Conservation (phyloP, 2,888 invertebrate species). For the Pyrocoelia pectoralis region DNA sequence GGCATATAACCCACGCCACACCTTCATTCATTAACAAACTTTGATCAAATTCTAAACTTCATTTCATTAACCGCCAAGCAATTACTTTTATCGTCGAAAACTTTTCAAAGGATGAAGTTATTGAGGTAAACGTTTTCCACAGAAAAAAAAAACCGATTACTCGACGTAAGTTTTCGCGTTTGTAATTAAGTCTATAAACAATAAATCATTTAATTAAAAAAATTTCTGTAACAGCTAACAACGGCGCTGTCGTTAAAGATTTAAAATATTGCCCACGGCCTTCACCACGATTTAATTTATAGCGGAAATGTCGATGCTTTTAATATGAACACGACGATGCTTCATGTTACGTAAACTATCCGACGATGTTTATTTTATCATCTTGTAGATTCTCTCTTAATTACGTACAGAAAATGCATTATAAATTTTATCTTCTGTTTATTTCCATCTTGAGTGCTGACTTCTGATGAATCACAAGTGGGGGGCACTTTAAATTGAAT, state of each 20-base stretch:
- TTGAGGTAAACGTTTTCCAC: not conserved
- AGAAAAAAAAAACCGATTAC: not conserved
- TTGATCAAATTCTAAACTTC: conserved; percentile 31
- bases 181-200: conserved; percentile 2
- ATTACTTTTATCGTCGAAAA: conserved; percentile 34
- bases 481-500: not conserved
- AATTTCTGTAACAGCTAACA: not conserved
- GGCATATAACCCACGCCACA: conserved; percentile 4
- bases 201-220: conserved; percentile 9
- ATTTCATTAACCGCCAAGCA: conserved; percentile 34
- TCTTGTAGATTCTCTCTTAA: not conserved
- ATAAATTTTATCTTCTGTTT: not conserved
- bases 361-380: not conserved
- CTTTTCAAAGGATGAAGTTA: conserved; percentile 17
- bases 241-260: conserved; percentile 5
- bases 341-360: conserved; percentile 8
- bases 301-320: conserved; percentile 11
- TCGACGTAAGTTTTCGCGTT: conserved; percentile 5
- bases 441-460: not conserved
- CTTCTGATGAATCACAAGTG: not conserved
- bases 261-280: conserved; percentile 1
- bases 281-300: conserved; percentile 7
- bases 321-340: conserved; percentile 5
- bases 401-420: not conserved
- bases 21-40: conserved; percentile 21